A percentile compares a stretch with the other conserved stretches of the same genome.
Conservation (phyloP, 2,113 vertebrate species). For the Camelus dromedarius region DNA sequence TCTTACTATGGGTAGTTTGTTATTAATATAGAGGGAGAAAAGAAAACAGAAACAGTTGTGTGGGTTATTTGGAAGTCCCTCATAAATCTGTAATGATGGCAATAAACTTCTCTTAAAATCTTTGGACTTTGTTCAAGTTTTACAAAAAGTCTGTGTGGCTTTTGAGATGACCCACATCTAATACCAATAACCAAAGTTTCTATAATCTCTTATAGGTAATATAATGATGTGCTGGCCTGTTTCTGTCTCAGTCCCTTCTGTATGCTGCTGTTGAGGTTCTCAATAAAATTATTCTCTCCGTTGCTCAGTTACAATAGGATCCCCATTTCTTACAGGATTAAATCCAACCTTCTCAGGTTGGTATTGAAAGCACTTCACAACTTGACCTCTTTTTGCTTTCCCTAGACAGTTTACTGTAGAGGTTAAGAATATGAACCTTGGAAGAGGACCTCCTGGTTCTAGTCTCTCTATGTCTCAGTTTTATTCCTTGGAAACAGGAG, state of each 20-base stretch:
- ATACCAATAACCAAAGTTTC: background rate
- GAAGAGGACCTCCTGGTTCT: background rate
- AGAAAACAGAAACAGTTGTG: background rate
- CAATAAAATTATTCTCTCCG: background rate
- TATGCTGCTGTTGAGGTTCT: background rate
- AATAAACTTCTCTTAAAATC: slow-evolving; percentile 30
- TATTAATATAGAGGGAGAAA: background rate
- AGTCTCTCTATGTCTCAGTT: background rate
- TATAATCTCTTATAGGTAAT: background rate
- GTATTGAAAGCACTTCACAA: background rate
- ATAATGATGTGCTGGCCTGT: background rate
- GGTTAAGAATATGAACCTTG: background rate
- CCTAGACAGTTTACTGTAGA: background rate
- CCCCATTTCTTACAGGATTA: background rate
- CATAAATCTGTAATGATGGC: background rate
- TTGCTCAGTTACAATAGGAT: background rate
- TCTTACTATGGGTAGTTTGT: background rate
- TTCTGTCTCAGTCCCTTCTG: background rate
- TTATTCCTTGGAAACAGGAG: background rate
- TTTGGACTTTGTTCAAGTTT: background rate
- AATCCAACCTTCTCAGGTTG: background rate
- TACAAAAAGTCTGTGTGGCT: background rate
- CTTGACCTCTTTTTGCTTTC: background rate
- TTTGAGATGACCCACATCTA: background rate
- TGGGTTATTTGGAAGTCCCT: background rate